Evolutionary conservation across 2,888 invertebrate genomes (phyloP).

Genomic region (Cryptus armator): DNA sequence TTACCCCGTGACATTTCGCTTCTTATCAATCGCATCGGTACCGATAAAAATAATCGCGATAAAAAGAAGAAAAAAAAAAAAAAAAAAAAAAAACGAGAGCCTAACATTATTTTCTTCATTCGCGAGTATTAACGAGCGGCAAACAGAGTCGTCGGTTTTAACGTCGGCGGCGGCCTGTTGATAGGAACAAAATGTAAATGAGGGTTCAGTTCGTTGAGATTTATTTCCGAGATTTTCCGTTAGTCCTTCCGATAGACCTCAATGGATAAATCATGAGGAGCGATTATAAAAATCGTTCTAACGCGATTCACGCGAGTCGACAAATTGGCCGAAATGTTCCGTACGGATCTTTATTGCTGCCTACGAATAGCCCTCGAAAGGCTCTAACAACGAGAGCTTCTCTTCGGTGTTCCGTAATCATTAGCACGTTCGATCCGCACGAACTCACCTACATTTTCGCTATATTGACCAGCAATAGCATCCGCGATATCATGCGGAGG

Average conservation of each 20-base stretch:
- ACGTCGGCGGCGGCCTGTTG: too few species aligned
- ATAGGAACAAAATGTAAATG: too few species aligned
- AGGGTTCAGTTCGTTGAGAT: background rate
- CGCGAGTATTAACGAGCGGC: background rate
- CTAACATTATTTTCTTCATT: background rate
- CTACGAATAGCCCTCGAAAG: background rate
- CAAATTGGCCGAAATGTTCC: slow-evolving; percentile 12
- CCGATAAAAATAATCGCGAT: background rate
- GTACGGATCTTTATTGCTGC: background rate
- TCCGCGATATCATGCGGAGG: too few species aligned
- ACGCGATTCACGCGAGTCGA: background rate
- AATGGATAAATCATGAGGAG: background rate
- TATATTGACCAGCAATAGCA: background rate
- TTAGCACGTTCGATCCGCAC: slow-evolving; percentile 22
- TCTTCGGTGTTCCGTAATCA: background rate
- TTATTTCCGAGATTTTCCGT: slow-evolving; percentile 1
- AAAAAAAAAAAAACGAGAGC: background rate
- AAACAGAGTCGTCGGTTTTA: background rate
- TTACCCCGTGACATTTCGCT: slow-evolving; percentile 25
- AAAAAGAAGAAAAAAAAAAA: background rate
- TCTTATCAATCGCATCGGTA: background rate
- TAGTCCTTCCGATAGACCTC: background rate
- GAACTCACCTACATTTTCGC: slow-evolving; percentile 7
- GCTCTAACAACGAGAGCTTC: slow-evolving; percentile 16
- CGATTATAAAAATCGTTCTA: background rate